Conservation (phyloP, 2,888 invertebrate genomes). For the Mythimna lalbum region DNA sequence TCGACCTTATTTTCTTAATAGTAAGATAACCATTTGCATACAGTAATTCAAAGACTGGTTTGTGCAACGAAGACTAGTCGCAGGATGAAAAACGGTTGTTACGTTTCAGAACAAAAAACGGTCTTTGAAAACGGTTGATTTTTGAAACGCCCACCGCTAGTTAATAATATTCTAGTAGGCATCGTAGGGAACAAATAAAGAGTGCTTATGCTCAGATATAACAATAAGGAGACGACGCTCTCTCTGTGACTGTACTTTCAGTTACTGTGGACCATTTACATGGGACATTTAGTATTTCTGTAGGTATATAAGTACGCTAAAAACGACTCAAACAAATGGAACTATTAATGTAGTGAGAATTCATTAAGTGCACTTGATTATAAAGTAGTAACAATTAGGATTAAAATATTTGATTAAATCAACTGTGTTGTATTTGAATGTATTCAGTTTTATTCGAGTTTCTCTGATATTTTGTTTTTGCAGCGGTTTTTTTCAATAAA, state of each 20-base stretch:
- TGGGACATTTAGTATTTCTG: conserved; percentile 63
- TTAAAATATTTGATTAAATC: conserved; percentile 70
- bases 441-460: conserved; percentile 69
- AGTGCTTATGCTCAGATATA: conserved; percentile 47
- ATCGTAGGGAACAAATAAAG: conserved; percentile 45
- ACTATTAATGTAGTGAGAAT: conserved; percentile 83
- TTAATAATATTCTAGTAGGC: conserved; percentile 35
- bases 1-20: too few relatives aligned
- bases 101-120: too few relatives aligned
- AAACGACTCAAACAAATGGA: conserved; percentile 73
- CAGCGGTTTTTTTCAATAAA: conserved; percentile 25
- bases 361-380: conserved; percentile 88
- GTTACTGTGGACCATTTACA: conserved; percentile 63
- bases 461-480: conserved; percentile 32
- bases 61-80: too few relatives aligned
- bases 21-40: too few relatives aligned
- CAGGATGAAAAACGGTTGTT: too few relatives aligned
- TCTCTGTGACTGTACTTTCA: conserved; percentile 30
- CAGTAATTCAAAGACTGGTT: too few relatives aligned
- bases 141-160: background rate
- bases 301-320: conserved; percentile 70
- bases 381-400: conserved; percentile 75
- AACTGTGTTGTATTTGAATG: conserved; percentile 74
- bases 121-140: too few relatives aligned
- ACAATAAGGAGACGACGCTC: conserved; percentile 31